Percentiles rank a stretch among this genome's conserved stretches.
These are phyloP conservation scores for Stomatorhinus ivindoensis DNA, from an alignment of 2,113 vertebrate species.

Conservation along the genomic window DNA sequence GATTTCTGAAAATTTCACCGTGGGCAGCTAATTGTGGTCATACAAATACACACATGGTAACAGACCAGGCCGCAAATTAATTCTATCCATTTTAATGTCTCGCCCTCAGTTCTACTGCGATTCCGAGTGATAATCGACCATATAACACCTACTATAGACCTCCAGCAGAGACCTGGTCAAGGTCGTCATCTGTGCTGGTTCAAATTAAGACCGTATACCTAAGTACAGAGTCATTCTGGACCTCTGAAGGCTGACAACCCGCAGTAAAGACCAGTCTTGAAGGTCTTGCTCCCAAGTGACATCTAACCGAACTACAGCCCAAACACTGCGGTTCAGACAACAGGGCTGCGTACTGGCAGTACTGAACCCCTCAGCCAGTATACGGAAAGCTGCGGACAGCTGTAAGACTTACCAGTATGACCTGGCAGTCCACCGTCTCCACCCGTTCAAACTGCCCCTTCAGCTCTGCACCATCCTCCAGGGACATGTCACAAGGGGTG, in stretches of 20 bases:
- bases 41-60: background rate
- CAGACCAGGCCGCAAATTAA: background rate
- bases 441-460: slow-evolving; percentile 63
- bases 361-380: background rate
- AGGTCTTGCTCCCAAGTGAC: background rate
- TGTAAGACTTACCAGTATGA: slow-evolving; percentile 41
- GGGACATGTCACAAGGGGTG: slow-evolving; percentile 46
- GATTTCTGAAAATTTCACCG: background rate
- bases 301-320: background rate
- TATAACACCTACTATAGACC: background rate
- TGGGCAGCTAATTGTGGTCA: background rate
- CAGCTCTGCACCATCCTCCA: slow-evolving; percentile 55
- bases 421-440: slow-evolving; percentile 27
- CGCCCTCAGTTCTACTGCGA: background rate
- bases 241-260: background rate
- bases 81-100: background rate
- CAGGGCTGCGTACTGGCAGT: background rate
- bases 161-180: background rate
- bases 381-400: background rate
- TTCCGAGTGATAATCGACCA: background rate
- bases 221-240: background rate
- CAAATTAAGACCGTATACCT: background rate
- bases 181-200: background rate
- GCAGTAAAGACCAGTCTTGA: background rate
- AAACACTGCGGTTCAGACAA: background rate